Evolutionary conservation across 2,113 vertebrate species (phyloP), one percentile per base, ranked within the genome.

Genomic region (Astatotilapia flaviijosephi): DNA sequence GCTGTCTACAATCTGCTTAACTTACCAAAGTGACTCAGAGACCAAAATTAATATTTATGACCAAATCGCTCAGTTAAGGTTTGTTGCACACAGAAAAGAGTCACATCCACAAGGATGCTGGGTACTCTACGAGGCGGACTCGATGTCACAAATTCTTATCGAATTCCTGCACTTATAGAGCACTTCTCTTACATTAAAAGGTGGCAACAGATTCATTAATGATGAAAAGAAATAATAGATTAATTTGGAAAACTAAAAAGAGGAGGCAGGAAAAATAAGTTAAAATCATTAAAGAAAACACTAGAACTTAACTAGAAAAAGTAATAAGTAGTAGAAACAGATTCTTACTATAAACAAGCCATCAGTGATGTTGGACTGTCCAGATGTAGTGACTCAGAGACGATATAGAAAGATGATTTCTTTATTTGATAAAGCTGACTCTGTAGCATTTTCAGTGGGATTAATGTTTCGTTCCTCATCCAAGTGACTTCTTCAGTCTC

Each of bases 1-100:
- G 49, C 56, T 51, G 70, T 73, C 79, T 49, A 80, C 84, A 87
- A 82, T 83, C 83, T 92, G 83, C 55, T 86, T 55, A 5, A 84
- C 33, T 26, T 89, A 88, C 62, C 60, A 21, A 88, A 42, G n/a
- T 77, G 70, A 80, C 49, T 83, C 77, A 55, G 73, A 92, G 47
- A 79, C 17, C 17, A 17, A 42, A 82, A 92, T 93, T 3, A 73
- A 91, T 93, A 92, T 90, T 89, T 47, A 87, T 80, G 17, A 79
- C 21, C 5, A 85, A 88, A 19, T 83, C 5, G 62, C 51, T 73
- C 82, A 33, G 70, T 89, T 75, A 68, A 79, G 33, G 35, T 77
- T 79, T 89, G 23, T 54, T 80, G 79, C 1, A 7, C 51, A 70
- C 55, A 81, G 70, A 31, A 21, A 9, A 6, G 42, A 82, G 12